Percentiles rank a stretch among this genome's conserved stretches.
These are phyloP conservation scores for Panthera tigris DNA, from an alignment of 2,113 vertebrate species.

Conservation along the genomic window DNA sequence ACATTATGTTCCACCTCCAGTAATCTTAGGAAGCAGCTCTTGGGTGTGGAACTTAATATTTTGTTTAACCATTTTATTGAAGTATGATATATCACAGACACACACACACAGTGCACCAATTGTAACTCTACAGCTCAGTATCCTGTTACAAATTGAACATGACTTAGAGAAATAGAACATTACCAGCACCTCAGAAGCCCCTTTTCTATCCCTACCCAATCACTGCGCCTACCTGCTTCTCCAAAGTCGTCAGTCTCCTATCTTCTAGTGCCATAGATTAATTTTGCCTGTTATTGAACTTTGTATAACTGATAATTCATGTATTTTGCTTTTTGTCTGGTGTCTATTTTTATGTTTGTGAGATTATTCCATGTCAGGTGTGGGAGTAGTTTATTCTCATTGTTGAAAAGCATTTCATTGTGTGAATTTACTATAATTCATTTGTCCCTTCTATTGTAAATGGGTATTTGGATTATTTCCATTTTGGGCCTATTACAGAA, in stretches of 20 bases:
- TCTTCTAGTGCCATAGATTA: background rate
- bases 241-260: background rate
- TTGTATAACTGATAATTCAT: background rate
- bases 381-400: background rate
- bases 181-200: background rate
- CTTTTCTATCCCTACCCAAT: background rate
- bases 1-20: background rate
- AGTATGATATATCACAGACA: background rate
- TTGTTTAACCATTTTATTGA: constrained; percentile 18
- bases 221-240: background rate
- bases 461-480: background rate
- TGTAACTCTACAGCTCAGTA: background rate
- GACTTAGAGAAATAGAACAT: background rate
- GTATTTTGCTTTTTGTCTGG: constrained; percentile 4
- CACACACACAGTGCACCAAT: background rate
- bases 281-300: background rate
- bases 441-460: background rate
- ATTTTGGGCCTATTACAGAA: background rate
- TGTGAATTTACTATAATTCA: background rate
- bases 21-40: background rate
- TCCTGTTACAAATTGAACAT: background rate
- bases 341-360: background rate
- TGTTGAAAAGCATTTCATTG: background rate
- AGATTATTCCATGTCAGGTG: background rate
- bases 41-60: background rate